phyloP scores from a whole-genome alignment of 2,113 vertebrate species.

The Malurus melanocephalus region DNA sequence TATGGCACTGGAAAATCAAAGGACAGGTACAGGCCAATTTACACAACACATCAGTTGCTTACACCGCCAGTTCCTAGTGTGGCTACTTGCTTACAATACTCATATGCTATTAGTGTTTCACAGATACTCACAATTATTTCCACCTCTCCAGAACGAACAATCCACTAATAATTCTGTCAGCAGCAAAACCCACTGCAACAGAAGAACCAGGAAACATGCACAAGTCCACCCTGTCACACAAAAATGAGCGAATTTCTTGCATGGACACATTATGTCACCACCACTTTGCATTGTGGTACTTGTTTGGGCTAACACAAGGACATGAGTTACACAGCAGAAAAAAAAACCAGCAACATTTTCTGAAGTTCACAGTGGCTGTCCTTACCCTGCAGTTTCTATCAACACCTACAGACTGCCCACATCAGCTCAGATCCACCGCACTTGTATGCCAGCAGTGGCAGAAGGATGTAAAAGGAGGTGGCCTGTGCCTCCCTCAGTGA shows the following conservation, averaged over 20 bases:
- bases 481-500: neutral
- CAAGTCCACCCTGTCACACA: neutral
- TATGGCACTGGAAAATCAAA: neutral
- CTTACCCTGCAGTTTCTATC: neutral
- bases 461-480: neutral
- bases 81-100: neutral
- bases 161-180: neutral
- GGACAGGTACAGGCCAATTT: neutral
- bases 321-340: neutral
- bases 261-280: accelerated
- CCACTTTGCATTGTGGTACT: neutral
- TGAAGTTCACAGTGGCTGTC: neutral
- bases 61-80: neutral
- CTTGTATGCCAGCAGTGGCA: neutral
- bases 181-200: neutral
- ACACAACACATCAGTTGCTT: neutral
- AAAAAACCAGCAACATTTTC: neutral
- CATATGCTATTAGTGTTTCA: neutral
- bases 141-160: neutral
- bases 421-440: neutral
- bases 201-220: neutral
- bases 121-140: neutral
- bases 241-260: neutral
- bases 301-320: neutral
- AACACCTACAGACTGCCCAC: neutral